Base-by-base conservation (phyloP, 2,888 invertebrate species). In the Drosophila mettleri region DNA sequence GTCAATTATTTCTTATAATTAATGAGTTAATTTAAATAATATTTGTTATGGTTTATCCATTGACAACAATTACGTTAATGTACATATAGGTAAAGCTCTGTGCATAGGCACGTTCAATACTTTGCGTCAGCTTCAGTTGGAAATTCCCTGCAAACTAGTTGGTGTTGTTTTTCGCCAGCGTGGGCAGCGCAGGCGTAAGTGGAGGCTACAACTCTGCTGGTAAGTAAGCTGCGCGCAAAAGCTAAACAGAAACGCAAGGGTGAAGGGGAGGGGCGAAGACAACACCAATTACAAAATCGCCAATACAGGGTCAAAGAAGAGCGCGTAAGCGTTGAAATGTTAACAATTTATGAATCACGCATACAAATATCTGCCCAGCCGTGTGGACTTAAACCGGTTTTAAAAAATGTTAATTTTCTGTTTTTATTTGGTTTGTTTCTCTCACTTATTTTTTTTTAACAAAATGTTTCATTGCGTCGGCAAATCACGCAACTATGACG, bases 281-380 rank as follows among this genome's bases (percentile, higher is more conserved):
- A 59, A 69, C 64, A 45, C 57, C 77, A 80, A 84, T 82, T 82
- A 81, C 82, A 81, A 83, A 82, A 83, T 85, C 80, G 69, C 63
- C 70, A 69, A 73, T 61, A 80, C 86, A 86, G 86, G 88, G 88
- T 86, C 80, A 86, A 69, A 58, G 69, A 69, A 74, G 58, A 76
- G 58, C 68, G 73, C 69, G 60, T 67, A 65, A 59, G 68, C 63
- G 58, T 63, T 75, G 65, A 83, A 79, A 82, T 70, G 68, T 55
- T 58, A 69, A 69, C 54, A 67, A 64, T 73, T 62, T 70, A 80
- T 88, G 83, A 84, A 84, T 86, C 88, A 86, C 77, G 67, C 52
- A 69, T 46, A 72, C 43, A 43, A 3, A 14, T 51, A 29, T 4
- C 9, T 60, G 60, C 58, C 27, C 33, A 57, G 43, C 46, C 7